These are phyloP conservation scores for Pectinophora gossypiella DNA, from an alignment of 1,140 invertebrate species.

Conservation along the genomic window DNA sequence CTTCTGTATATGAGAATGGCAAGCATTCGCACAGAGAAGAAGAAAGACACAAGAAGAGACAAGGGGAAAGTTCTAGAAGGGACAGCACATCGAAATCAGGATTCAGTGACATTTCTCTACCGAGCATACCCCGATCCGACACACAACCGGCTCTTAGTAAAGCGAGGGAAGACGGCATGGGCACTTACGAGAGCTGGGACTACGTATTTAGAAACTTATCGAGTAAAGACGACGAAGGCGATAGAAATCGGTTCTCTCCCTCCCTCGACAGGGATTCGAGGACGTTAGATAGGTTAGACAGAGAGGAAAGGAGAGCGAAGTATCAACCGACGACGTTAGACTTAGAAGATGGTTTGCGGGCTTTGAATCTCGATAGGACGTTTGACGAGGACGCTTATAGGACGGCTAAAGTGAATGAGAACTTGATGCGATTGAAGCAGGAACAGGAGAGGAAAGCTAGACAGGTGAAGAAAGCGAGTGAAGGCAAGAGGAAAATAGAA, in stretches of 20 bases:
- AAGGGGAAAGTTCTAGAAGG: constrained; percentile 43
- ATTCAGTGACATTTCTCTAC: constrained; percentile 52
- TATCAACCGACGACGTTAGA: constrained; percentile 70
- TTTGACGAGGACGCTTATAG: constrained; percentile 66
- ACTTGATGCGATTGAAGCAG: constrained; percentile 69
- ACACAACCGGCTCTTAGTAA: constrained; percentile 67
- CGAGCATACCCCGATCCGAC: constrained; percentile 63
- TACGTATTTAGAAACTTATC: constrained; percentile 87
- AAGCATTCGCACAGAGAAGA: constrained; percentile 26
- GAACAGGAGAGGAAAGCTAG: constrained; percentile 59
- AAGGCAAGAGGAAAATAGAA: constrained; percentile 46
- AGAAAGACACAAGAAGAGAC: constrained; percentile 35
- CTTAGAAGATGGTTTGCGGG: constrained; percentile 73
- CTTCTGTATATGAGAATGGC: constrained; percentile 60
- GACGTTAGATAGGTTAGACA: constrained; percentile 57
- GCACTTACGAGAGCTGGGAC: constrained; percentile 84
- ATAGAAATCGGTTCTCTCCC: constrained; percentile 77
- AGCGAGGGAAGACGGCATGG: constrained; percentile 76
- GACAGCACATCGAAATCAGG: constrained; percentile 56
- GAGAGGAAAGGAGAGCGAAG: constrained; percentile 52
- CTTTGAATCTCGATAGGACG: constrained; percentile 59
- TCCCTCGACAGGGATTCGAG: constrained; percentile 65
- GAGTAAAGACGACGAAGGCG: constrained; percentile 81
- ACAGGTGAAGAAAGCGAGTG: constrained; percentile 42
- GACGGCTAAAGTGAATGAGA: constrained; percentile 76